These are phyloP conservation scores for Pangasius djambal DNA, from an alignment of 2,797 vertebrate genomes.

Conservation along the genomic window DNA sequence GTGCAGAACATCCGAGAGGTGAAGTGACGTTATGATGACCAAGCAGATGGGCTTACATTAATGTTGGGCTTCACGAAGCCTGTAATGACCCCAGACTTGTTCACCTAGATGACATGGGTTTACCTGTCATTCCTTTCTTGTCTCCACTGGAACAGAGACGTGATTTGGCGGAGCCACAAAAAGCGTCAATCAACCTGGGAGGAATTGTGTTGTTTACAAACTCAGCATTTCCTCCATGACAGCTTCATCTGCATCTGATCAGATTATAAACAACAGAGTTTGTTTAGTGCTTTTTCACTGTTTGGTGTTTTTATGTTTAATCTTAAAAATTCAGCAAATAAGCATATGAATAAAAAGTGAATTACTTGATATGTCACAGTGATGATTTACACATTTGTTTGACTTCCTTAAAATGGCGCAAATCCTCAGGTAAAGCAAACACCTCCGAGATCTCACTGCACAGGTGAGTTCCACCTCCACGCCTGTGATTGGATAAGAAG, in stretches of 20 bases:
- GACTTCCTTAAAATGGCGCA: slow-evolving; percentile 20
- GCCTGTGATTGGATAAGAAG: slow-evolving; percentile 61
- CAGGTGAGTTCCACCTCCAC: slow-evolving; percentile 67
- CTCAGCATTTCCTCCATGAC: neutral
- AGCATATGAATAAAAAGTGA: neutral
- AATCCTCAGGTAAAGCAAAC: slow-evolving; percentile 10
- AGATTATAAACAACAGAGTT: neutral
- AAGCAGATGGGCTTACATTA: neutral
- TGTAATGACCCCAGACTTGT: neutral
- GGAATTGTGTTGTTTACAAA: neutral
- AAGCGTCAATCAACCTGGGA: slow-evolving; percentile 15
- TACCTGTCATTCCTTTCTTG: neutral
- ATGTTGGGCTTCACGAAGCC: neutral
- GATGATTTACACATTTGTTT: neutral
- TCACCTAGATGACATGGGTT: neutral
- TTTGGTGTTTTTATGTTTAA: neutral
- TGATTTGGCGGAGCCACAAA: neutral
- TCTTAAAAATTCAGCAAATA: neutral
- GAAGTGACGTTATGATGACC: slow-evolving; percentile 13
- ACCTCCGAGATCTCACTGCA: slow-evolving; percentile 16
- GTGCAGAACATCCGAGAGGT: neutral
- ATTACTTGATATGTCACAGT: neutral
- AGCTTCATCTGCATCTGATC: neutral
- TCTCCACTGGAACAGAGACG: neutral
- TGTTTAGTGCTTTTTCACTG: neutral